A percentile compares a stretch with the other conserved stretches of the same genome.
Evolutionary conservation across 1,140 invertebrate species (phyloP).

Genomic region (Bradysia coprophila): DNA sequence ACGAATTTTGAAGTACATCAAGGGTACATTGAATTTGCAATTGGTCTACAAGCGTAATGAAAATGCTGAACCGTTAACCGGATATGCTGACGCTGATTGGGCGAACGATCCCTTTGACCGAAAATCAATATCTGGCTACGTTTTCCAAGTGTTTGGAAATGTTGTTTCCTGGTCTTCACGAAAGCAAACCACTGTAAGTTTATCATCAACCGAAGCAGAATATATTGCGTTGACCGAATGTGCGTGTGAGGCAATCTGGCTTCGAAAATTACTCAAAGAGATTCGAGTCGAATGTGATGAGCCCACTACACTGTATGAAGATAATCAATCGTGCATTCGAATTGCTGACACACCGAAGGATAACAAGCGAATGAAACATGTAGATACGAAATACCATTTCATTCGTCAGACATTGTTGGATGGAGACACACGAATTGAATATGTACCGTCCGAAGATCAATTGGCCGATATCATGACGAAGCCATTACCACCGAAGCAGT

Average conservation of each 20-base stretch:
- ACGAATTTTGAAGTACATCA: conserved; percentile 20
- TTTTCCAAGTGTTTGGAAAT: conserved; percentile 13
- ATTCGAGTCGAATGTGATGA: conserved; percentile 7
- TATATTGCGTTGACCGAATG: conserved; percentile 13
- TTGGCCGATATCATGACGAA: conserved; percentile 8
- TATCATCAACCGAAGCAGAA: conserved; percentile 19
- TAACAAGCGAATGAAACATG: conserved; percentile 12
- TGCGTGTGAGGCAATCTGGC: conserved; percentile 12
- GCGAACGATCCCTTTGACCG: conserved; percentile 14
- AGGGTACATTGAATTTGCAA: too few relatives aligned
- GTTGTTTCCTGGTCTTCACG: conserved; percentile 12
- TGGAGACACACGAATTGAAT: conserved; percentile 1
- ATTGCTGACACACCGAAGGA: conserved; percentile 15
- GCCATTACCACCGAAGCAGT: too few relatives aligned
- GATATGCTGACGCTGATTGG: conserved; percentile 25
- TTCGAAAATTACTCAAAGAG: conserved; percentile 11
- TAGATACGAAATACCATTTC: conserved; percentile 11
- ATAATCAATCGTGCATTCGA: conserved; percentile 16
- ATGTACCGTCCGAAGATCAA: conserved; percentile 6
- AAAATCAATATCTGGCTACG: conserved; percentile 21
- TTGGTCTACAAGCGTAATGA: conserved; percentile 5
- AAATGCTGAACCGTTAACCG: conserved; percentile 8
- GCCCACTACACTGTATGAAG: conserved; percentile 8
- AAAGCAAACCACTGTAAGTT: conserved; percentile 16
- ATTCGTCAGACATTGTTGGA: conserved; percentile 6